Base-by-base conservation (phyloP, 1,140 invertebrate species). In the Drosophila equinoxialis region DNA sequence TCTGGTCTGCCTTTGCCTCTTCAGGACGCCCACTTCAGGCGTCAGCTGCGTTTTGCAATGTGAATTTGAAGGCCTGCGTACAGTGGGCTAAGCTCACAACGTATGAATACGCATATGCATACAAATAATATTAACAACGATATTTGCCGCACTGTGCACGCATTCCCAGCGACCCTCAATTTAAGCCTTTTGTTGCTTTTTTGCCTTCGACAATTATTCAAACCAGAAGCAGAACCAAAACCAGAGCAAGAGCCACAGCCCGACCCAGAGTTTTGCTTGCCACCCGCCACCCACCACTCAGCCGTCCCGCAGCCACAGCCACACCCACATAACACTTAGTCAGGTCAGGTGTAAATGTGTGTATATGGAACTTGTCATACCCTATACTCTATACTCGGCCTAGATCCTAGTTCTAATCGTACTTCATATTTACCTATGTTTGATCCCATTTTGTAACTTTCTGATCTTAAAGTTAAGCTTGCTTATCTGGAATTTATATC, bases 171-270 rank as follows among this genome's bases (percentile, higher is more conserved):
- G 39, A 20, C 17, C 26, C 20, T 48, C 17, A 51, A 20, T 51
- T 51, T 51, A 51, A 51, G 17, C 45, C 45, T 51, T 51, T 51
- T 51, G 45, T 51, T 51, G 17, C 45, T 51, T 51, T 51, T 51
- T 51, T 51, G 17, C 45, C 45, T 58, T 85, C 68, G 26, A 70
- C 68, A 86, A 81, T 81, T 79, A 69, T 86, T 79, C 61, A 81
- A 79, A 58, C 30, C 79, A 64, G 11, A 57, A 58, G 8, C 17
- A 48, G 45, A 48, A 20, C 45, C 14, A 51, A 8, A 51, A 17
- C 17, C 23, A 51, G 17, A 26, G 23, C 23, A 26, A 26, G 23
- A 51, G 45, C 45, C 45, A 51, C 45, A 51, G 45, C 45, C 45
- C 20, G 45, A 51, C 45, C 45, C 13, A 48, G 45, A 48, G 45